Conservation (phyloP, 2,888 invertebrate species). For the Drepana falcataria region DNA sequence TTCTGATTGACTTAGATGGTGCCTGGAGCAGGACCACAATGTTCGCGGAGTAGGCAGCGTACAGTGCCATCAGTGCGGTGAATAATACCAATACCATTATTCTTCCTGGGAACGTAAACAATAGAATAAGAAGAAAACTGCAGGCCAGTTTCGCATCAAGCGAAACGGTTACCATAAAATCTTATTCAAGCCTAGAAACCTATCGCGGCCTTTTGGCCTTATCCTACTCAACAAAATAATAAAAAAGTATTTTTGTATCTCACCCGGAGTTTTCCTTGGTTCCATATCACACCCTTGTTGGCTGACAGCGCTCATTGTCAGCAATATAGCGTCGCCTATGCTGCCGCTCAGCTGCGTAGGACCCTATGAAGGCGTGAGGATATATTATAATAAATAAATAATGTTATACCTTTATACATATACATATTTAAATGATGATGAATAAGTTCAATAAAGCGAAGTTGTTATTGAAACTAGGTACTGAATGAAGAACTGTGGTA, state of each 20-base stretch:
- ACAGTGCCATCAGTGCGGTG: slow-evolving; percentile 73
- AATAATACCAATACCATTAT: slow-evolving; percentile 50
- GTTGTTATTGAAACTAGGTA: too few species aligned
- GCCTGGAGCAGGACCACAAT: slow-evolving; percentile 83
- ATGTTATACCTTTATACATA: too few species aligned
- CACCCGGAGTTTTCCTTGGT: slow-evolving; percentile 55
- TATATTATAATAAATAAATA: neutral
- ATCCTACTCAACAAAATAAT: too few species aligned
- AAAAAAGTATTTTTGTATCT: neutral
- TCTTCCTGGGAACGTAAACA: slow-evolving; percentile 37
- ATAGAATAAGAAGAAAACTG: too few species aligned
- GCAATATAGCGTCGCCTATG: slow-evolving; percentile 63
- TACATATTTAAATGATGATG: too few species aligned
- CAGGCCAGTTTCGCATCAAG: too few species aligned
- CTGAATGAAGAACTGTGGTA: too few species aligned
- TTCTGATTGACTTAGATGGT: slow-evolving; percentile 77
- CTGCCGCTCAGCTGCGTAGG: slow-evolving; percentile 42
- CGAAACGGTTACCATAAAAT: too few species aligned
- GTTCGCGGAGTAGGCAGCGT: slow-evolving; percentile 83
- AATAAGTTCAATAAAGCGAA: too few species aligned
- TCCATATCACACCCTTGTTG: slow-evolving; percentile 78
- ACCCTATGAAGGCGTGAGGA: too few species aligned
- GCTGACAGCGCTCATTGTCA: slow-evolving; percentile 76
- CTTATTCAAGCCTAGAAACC: too few species aligned
- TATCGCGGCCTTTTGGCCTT: too few species aligned